Evolutionary conservation across 1,140 invertebrate species (phyloP).

Genomic region (Conus betulinus): DNA sequence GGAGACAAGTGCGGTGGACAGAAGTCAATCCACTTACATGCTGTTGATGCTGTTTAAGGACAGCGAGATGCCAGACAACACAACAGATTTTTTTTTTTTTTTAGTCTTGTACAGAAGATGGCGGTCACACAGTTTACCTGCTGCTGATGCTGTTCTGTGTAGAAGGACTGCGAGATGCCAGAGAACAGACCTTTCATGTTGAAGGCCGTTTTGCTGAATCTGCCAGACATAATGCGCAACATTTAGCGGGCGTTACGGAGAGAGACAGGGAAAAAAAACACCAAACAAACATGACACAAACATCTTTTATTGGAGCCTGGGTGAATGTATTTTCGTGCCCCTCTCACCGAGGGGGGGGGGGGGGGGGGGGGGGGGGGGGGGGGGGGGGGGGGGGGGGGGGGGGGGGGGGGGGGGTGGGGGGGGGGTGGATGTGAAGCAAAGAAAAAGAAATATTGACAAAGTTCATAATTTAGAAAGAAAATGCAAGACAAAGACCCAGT

Average conservation of each 20-base stretch:
- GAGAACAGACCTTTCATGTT: slow-evolving; percentile 21
- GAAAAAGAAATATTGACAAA: not conserved
- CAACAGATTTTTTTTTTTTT: too few species aligned
- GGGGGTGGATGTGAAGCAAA: too few species aligned
- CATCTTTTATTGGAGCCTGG: not conserved
- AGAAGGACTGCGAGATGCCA: not conserved
- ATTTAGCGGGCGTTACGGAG: not conserved
- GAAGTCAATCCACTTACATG: too few species aligned
- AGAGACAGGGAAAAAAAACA: not conserved
- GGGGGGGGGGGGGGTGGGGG: too few species aligned
- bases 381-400: too few species aligned
- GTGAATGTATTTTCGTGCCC: not conserved
- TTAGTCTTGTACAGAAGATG: too few species aligned
- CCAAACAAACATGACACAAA: not conserved
- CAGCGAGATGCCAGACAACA: too few species aligned
- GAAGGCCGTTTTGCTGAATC: slow-evolving; percentile 25
- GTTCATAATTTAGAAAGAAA: not conserved
- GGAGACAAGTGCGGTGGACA: too few species aligned
- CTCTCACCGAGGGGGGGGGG: too few species aligned
- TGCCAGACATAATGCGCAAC: not conserved
- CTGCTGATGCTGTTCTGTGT: not conserved
- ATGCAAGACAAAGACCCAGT: too few species aligned
- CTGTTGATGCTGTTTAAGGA: too few species aligned
- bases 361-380: too few species aligned
- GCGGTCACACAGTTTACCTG: not conserved